Conservation (phyloP, 2,888 invertebrate genomes). For the Taphrorychus bicolor region DNA sequence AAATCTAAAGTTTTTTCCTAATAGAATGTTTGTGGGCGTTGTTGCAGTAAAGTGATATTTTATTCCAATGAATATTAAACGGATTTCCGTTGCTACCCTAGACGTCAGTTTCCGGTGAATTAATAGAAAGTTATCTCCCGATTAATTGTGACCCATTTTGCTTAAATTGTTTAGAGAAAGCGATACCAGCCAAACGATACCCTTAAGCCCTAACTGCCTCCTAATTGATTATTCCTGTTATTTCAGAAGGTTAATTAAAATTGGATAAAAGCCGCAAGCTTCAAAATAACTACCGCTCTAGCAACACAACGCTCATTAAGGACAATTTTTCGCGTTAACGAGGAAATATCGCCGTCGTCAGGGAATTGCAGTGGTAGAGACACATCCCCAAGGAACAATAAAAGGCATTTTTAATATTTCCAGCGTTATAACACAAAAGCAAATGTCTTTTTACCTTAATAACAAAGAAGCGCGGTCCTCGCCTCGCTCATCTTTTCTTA, state of each 20-base stretch:
- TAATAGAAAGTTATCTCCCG: not conserved
- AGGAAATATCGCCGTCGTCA: not conserved
- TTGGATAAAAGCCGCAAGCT: not conserved
- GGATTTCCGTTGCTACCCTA: not conserved
- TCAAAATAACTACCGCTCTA: not conserved
- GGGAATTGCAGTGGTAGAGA: not conserved
- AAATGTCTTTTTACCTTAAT: not conserved
- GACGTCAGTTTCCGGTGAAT: not conserved
- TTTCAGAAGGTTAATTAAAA: not conserved
- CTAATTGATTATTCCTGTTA: not conserved
- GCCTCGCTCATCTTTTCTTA: not conserved
- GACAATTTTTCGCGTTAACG: not conserved
- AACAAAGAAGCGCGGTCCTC: not conserved
- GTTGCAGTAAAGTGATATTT: too few species aligned
- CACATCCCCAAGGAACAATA: not conserved
- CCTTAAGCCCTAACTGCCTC: not conserved
- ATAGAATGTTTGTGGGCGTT: too few species aligned
- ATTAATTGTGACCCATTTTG: not conserved
- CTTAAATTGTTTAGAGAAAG: not conserved
- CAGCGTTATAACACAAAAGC: not conserved
- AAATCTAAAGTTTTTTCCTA: too few species aligned
- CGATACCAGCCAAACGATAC: not conserved
- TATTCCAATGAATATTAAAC: not conserved
- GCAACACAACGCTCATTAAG: not conserved
- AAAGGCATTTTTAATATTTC: not conserved